These are phyloP conservation scores for Poeciliopsis prolifica DNA, from an alignment of 2,113 vertebrate species.

Conservation along the genomic window DNA sequence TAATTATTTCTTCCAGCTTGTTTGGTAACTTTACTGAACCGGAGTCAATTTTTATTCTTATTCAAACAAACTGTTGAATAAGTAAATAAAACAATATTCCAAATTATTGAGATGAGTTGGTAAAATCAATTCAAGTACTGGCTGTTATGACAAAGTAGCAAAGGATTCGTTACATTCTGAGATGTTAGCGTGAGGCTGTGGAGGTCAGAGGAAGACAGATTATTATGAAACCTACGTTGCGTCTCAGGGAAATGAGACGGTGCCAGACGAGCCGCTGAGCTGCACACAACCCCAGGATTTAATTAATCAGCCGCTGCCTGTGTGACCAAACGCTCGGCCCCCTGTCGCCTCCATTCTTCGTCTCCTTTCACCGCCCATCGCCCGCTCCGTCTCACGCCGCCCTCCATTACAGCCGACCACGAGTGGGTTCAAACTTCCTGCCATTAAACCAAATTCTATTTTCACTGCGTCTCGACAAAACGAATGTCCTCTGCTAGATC, in stretches of 20 bases:
- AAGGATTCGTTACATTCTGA: neutral
- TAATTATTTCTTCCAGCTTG: too few relatives aligned
- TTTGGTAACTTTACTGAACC: too few relatives aligned
- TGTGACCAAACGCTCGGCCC: constrained; percentile 64
- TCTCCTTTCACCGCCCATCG: constrained; percentile 30
- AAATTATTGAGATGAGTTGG: neutral
- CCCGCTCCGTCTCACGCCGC: constrained; percentile 21
- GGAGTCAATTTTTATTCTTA: too few relatives aligned
- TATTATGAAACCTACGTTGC: constrained; percentile 16
- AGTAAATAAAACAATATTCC: too few relatives aligned
- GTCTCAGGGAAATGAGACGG: constrained; percentile 17
- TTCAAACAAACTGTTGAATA: too few relatives aligned
- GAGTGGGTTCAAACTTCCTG: constrained; percentile 27
- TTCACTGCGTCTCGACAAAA: constrained; percentile 4
- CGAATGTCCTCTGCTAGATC: constrained; percentile 14
- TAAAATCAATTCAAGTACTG: neutral
- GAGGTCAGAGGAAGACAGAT: constrained; percentile 2
- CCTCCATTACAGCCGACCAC: constrained; percentile 1
- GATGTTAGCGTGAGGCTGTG: neutral
- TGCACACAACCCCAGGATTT: constrained; percentile 60
- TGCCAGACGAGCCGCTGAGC: constrained; percentile 45
- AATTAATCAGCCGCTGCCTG: constrained; percentile 65
- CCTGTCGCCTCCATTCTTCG: constrained; percentile 58
- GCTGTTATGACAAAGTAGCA: neutral
- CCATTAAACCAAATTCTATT: constrained; percentile 24